These are phyloP conservation scores for Trematomus bernacchii DNA, from an alignment of 2,797 vertebrate genomes.

Conservation along the genomic window DNA sequence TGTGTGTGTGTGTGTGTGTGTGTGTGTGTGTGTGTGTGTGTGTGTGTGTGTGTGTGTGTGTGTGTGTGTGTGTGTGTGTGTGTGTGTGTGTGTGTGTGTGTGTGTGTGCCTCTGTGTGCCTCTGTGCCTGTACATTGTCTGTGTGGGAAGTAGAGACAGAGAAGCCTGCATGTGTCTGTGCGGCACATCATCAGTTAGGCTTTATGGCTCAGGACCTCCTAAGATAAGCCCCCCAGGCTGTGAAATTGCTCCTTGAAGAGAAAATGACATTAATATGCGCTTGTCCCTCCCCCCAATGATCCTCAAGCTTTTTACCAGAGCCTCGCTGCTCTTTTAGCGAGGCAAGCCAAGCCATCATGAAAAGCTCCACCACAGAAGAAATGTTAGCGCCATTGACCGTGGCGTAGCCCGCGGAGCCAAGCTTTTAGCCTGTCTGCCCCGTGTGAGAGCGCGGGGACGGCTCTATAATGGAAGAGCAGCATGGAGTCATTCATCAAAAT, in stretches of 20 bases:
- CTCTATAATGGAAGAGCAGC: slow-evolving; percentile 66
- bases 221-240: slow-evolving; percentile 81
- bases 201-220: slow-evolving; percentile 79
- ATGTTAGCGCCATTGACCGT: slow-evolving; percentile 72
- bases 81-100: not conserved
- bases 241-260: slow-evolving; percentile 83
- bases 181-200: slow-evolving; percentile 72
- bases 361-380: slow-evolving; percentile 69
- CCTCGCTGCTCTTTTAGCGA: slow-evolving; percentile 76
- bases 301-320: slow-evolving; percentile 71
- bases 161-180: slow-evolving; percentile 54
- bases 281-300: slow-evolving; percentile 73
- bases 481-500: slow-evolving; percentile 71
- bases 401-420: slow-evolving; percentile 74
- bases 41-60: slow-evolving; percentile 13
- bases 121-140: slow-evolving; percentile 50
- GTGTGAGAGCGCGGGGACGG: slow-evolving; percentile 51
- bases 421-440: slow-evolving; percentile 79
- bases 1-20: not conserved
- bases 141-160: slow-evolving; percentile 30
- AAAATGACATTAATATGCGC: slow-evolving; percentile 84
- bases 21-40: slow-evolving; percentile 6
- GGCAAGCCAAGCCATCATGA: slow-evolving; percentile 72
- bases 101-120: slow-evolving; percentile 26
- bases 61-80: slow-evolving; percentile 36